Percentiles rank a stretch among this genome's conserved stretches.
These are phyloP conservation scores for Macrobrachium nipponense DNA, from an alignment of 1,140 invertebrate species.

Conservation along the genomic window DNA sequence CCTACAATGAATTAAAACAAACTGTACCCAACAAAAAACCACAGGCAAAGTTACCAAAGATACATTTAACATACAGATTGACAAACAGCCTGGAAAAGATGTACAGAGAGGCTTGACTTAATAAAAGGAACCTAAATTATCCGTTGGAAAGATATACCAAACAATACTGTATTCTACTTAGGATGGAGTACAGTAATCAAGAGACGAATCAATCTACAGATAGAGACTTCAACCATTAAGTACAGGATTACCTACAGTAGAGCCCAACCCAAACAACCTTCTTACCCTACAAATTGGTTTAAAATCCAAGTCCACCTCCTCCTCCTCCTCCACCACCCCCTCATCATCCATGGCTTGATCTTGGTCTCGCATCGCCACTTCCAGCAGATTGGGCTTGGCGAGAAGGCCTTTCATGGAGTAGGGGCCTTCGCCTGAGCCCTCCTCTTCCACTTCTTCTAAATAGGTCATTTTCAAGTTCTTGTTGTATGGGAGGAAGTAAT, in stretches of 20 bases:
- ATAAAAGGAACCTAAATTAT: no score
- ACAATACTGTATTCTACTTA: no score
- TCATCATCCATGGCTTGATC: neutral
- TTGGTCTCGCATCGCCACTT: conserved; percentile 40
- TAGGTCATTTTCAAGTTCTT: conserved; percentile 19
- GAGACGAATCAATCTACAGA: no score
- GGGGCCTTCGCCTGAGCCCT: conserved; percentile 26
- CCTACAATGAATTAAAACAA: neutral
- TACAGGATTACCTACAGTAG: neutral
- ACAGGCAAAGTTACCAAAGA: no score
- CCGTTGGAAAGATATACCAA: no score
- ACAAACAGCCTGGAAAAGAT: no score
- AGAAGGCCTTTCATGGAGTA: conserved; percentile 20
- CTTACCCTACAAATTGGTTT: conserved; percentile 55
- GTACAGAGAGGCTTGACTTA: no score
- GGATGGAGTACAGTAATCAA: no score
- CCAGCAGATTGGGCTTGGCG: conserved; percentile 17
- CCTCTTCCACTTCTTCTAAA: conserved; percentile 29
- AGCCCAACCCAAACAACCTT: conserved; percentile 19
- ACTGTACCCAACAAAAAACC: neutral
- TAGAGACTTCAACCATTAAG: neutral
- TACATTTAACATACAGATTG: no score
- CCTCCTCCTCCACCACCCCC: conserved; percentile 25
- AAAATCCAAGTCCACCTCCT: conserved; percentile 48
- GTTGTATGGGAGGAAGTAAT: conserved; percentile 49